Percentiles rank a stretch among this genome's conserved stretches.
phyloP scores from a whole-genome alignment of 1,140 invertebrate species.

The Drosophila equinoxialis region DNA sequence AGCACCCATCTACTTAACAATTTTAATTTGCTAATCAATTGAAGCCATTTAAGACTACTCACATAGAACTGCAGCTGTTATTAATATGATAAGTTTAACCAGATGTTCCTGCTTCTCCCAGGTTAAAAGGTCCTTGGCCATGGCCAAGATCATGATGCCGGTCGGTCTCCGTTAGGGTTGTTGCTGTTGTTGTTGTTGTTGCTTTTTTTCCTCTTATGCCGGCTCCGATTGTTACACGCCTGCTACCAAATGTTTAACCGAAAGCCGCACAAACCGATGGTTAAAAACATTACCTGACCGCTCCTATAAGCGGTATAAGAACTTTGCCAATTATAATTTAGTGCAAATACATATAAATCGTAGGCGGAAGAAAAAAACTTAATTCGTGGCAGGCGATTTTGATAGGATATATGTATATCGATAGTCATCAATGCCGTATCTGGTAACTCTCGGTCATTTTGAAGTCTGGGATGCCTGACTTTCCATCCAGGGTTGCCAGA shows the following conservation, averaged over 20 bases:
- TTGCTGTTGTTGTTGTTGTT: slow-evolving; percentile 16
- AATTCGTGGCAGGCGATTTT: slow-evolving; percentile 1
- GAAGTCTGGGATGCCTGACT: neutral
- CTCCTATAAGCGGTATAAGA: neutral
- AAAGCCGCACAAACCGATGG: neutral
- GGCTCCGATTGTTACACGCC: neutral
- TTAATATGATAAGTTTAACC: slow-evolving; percentile 95
- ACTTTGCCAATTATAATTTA: neutral
- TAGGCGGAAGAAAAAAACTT: neutral
- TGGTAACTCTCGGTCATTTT: neutral
- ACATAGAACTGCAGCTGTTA: slow-evolving; percentile 96
- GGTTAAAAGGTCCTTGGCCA: slow-evolving; percentile 49
- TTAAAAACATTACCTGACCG: neutral
- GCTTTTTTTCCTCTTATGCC: slow-evolving; percentile 18
- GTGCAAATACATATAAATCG: neutral
- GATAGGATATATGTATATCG: neutral
- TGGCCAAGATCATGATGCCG: slow-evolving; percentile 41
- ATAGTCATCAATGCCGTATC: neutral
- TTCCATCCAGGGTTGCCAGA: neutral
- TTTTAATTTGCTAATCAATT: slow-evolving; percentile 10
- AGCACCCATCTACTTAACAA: neutral
- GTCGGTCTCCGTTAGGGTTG: slow-evolving; percentile 18
- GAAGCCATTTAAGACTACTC: slow-evolving; percentile 84
- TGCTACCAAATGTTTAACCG: neutral
- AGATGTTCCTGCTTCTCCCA: slow-evolving; percentile 97